phyloP scores from a whole-genome alignment of 2,113 vertebrate species.

The Hirundichthys speculiger region DNA sequence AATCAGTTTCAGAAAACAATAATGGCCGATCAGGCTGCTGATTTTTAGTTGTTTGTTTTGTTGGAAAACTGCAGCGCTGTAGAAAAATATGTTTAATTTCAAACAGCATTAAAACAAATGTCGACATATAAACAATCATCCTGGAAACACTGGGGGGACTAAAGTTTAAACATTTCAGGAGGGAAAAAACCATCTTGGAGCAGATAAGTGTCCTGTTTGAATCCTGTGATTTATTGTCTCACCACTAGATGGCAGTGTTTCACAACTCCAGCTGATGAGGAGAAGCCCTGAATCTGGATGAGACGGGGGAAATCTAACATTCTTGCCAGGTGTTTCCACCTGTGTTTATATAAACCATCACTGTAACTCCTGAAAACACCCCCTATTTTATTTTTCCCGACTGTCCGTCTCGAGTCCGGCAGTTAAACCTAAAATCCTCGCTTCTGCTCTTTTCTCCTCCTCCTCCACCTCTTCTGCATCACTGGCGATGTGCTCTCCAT shows the following conservation, averaged over 20 bases:
- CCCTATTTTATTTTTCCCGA: neutral
- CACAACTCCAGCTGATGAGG: conserved; percentile 47
- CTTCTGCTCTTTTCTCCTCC: neutral
- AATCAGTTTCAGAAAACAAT: no score
- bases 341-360: neutral
- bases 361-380: neutral
- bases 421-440: no score
- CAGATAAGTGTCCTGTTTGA: neutral
- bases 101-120: no score
- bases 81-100: no score
- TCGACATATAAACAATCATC: no score
- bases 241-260: conserved; percentile 76
- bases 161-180: no score
- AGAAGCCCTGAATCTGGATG: neutral
- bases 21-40: no score
- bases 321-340: neutral
- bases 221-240: neutral
- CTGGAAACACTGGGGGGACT: no score
- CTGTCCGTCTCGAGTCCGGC: neutral
- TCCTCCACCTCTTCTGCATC: neutral
- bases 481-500: conserved; percentile 23
- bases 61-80: no score
- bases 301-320: neutral
- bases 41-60: no score
- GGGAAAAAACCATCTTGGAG: no score